Percentiles rank a stretch among this genome's conserved stretches.
Conservation (phyloP, 2,797 vertebrate species). For the Argyrosomus regius region DNA sequence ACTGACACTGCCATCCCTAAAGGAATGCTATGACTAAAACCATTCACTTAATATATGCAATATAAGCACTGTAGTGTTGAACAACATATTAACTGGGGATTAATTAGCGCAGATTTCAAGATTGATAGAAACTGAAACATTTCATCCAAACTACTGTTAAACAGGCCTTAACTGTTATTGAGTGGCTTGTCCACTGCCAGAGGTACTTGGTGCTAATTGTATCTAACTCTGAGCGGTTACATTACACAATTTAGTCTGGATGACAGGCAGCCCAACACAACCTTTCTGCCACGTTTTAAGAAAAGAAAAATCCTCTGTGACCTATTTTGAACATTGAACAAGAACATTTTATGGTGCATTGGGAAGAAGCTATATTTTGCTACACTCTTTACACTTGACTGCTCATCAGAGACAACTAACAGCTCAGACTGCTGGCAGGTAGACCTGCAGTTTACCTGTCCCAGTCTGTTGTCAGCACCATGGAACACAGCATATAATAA, state of each 20-base stretch:
- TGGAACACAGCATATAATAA: not conserved
- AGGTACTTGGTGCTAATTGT: not conserved
- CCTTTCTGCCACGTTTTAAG: not conserved
- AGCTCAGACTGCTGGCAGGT: not conserved
- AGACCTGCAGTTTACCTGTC: slow-evolving; percentile 2
- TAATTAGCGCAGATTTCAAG: not conserved
- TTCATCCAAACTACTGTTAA: not conserved
- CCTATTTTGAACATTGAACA: slow-evolving; percentile 15
- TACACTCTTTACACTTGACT: slow-evolving; percentile 7
- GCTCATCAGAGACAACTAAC: slow-evolving; percentile 9
- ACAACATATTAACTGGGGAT: not conserved
- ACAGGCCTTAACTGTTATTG: not conserved
- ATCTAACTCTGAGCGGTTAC: slow-evolving; percentile 2
- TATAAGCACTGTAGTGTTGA: not conserved
- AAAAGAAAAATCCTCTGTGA: slow-evolving; percentile 13
- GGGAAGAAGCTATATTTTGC: not conserved
- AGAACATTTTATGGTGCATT: slow-evolving; percentile 21
- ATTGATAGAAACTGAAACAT: not conserved
- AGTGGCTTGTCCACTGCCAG: not conserved
- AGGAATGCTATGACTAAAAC: too few species aligned
- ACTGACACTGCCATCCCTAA: too few species aligned
- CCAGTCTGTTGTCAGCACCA: not conserved
- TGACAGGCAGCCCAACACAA: slow-evolving; percentile 20
- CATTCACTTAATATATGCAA: too few species aligned
- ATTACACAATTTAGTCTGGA: not conserved